phyloP scores from a whole-genome alignment of 2,888 invertebrate species.

The Acrocyrtus sp. region DNA sequence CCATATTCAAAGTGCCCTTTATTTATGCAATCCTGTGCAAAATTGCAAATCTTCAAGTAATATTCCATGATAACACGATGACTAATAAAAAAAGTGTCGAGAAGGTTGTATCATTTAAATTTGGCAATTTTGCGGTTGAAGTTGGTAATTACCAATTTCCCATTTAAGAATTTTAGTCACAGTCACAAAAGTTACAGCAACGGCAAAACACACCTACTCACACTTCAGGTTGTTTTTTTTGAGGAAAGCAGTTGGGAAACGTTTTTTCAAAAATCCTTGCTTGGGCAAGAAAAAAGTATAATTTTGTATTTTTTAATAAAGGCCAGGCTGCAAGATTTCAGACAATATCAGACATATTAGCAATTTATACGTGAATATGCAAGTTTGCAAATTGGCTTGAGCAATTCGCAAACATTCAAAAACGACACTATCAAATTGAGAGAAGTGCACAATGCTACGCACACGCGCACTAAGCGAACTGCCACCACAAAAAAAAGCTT shows the following conservation, averaged over 20 bases:
- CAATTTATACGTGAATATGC: too few relatives aligned
- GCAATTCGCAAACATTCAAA: too few relatives aligned
- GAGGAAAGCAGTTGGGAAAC: not conserved
- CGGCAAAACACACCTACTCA: too few relatives aligned
- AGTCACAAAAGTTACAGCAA: not conserved
- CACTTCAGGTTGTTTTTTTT: not conserved
- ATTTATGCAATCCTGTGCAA: not conserved
- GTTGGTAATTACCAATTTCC: slow-evolving; percentile 39
- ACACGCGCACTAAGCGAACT: too few relatives aligned
- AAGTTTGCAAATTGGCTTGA: too few relatives aligned
- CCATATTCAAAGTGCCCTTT: not conserved
- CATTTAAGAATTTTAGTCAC: slow-evolving; percentile 12
- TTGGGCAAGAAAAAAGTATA: not conserved
- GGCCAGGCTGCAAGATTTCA: not conserved
- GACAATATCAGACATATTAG: too few relatives aligned
- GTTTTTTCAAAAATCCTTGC: not conserved
- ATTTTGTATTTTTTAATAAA: not conserved
- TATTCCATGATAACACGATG: not conserved
- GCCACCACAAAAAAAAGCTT: too few relatives aligned
- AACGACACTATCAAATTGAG: too few relatives aligned
- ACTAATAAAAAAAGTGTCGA: too few relatives aligned
- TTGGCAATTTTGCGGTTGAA: slow-evolving; percentile 23
- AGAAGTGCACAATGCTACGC: too few relatives aligned
- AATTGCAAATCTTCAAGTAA: not conserved
- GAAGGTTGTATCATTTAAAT: slow-evolving; percentile 37